Conservation (phyloP, 2,113 vertebrate genomes). For the Polypterus senegalus region DNA sequence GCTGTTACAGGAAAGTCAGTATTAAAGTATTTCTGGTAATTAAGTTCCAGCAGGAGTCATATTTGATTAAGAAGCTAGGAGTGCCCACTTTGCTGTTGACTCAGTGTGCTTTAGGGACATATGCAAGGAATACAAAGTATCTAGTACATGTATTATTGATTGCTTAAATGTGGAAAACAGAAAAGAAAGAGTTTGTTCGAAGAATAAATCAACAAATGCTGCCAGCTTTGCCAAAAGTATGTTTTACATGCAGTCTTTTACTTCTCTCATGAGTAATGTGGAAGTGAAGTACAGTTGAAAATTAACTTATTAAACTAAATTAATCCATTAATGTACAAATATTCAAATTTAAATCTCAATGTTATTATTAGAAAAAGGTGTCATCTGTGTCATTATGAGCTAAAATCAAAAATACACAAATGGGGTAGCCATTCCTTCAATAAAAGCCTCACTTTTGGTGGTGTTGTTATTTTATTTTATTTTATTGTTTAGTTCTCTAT, state of each 20-base stretch:
- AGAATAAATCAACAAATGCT: not conserved
- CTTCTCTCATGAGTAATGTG: too few species aligned
- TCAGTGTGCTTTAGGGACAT: slow-evolving; percentile 3
- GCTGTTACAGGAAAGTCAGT: slow-evolving; percentile 6
- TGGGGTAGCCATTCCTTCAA: too few species aligned
- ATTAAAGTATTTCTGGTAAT: slow-evolving; percentile 18
- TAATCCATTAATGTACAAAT: too few species aligned
- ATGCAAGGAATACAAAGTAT: slow-evolving; percentile 7
- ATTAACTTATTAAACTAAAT: too few species aligned
- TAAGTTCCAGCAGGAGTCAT: slow-evolving; percentile 16
- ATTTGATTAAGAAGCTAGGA: slow-evolving; percentile 17
- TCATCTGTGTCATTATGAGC: too few species aligned
- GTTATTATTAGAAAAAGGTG: too few species aligned
- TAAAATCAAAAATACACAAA: too few species aligned
- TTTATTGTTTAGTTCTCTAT: too few species aligned
- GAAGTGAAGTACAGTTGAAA: too few species aligned
- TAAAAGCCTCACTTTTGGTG: too few species aligned
- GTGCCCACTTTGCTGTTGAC: slow-evolving; percentile 4
- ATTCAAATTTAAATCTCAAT: too few species aligned
- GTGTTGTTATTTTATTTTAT: too few species aligned
- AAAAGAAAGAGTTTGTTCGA: slow-evolving; percentile 16
- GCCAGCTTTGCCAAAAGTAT: not conserved
- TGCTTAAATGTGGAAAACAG: slow-evolving; percentile 6
- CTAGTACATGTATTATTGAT: slow-evolving; percentile 11
- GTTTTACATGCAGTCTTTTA: not conserved